Percentiles rank a stretch among this genome's conserved stretches.
These are phyloP conservation scores for Eledone cirrhosa DNA, from an alignment of 2,888 invertebrate genomes.

Conservation along the genomic window DNA sequence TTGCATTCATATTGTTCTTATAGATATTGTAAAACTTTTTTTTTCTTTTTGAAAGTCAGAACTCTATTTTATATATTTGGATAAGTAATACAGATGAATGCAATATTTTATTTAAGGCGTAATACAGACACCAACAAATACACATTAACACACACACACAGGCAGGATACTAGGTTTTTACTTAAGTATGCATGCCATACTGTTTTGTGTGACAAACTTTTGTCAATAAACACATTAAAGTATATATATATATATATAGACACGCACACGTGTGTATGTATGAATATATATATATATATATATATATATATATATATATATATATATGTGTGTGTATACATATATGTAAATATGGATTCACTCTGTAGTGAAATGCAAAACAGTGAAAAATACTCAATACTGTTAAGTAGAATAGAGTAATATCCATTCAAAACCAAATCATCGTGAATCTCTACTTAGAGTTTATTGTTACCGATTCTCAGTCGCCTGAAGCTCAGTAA, in stretches of 20 bases:
- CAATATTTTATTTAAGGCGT: background rate
- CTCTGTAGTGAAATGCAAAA: background rate
- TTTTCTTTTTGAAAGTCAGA: no score
- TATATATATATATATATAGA: background rate
- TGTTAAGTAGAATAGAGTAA: no score
- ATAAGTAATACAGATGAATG: background rate
- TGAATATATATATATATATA: constrained; percentile 1
- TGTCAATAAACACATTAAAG: background rate
- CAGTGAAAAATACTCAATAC: no score
- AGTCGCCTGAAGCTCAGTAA: no score
- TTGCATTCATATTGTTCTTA: no score
- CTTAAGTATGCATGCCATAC: background rate
- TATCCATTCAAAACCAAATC: no score
- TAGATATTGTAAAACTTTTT: no score
- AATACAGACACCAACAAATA: background rate
- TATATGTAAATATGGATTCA: background rate
- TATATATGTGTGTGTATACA: background rate
- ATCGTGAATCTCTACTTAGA: no score
- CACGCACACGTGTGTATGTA: background rate
- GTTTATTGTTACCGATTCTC: no score
- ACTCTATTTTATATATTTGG: background rate
- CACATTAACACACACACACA: background rate
- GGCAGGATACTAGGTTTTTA: background rate
- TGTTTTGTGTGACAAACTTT: background rate
- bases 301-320: background rate